Conservation (phyloP, 2,113 vertebrate species). For the Corythaixoides concolor region DNA sequence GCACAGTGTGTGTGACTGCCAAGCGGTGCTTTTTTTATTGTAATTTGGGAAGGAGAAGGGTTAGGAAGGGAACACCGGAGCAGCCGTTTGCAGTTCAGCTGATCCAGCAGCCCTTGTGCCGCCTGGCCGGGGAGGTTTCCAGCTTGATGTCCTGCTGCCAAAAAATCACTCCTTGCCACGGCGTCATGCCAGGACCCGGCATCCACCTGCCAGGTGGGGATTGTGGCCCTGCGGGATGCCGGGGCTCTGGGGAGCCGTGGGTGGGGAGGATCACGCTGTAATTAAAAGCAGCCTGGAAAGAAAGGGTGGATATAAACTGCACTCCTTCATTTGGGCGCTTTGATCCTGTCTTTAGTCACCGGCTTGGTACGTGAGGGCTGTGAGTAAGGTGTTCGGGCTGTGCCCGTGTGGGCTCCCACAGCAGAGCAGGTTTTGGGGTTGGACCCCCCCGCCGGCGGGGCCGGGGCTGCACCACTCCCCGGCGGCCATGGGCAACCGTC, state of each 20-base stretch:
- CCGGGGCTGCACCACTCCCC: not conserved
- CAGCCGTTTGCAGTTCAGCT: not conserved
- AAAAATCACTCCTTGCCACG: not conserved
- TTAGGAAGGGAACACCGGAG: not conserved
- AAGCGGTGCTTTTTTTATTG: not conserved
- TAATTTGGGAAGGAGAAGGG: not conserved
- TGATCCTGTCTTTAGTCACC: slow-evolving; percentile 45
- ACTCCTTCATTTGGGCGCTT: slow-evolving; percentile 35
- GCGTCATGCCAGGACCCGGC: fast-evolving
- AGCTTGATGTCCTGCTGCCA: not conserved
- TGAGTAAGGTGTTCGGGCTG: not conserved
- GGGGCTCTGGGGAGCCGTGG: not conserved
- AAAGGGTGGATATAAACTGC: slow-evolving; percentile 25
- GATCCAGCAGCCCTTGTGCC: not conserved
- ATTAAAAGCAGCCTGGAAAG: slow-evolving; percentile 41
- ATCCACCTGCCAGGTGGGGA: not conserved
- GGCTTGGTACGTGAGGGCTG: slow-evolving; percentile 34
- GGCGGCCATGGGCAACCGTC: fast-evolving
- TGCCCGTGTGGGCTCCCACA: not conserved
- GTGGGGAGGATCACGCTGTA: not conserved
- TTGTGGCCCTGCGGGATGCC: not conserved
- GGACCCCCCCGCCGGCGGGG: fast-evolving
- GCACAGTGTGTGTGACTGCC: not conserved
- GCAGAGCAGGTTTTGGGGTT: not conserved
- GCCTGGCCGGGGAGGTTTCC: not conserved